Evolutionary conservation across 2,888 invertebrate genomes (phyloP), one percentile per base, ranked within the genome.

Genomic region (Drosophila monieri): DNA sequence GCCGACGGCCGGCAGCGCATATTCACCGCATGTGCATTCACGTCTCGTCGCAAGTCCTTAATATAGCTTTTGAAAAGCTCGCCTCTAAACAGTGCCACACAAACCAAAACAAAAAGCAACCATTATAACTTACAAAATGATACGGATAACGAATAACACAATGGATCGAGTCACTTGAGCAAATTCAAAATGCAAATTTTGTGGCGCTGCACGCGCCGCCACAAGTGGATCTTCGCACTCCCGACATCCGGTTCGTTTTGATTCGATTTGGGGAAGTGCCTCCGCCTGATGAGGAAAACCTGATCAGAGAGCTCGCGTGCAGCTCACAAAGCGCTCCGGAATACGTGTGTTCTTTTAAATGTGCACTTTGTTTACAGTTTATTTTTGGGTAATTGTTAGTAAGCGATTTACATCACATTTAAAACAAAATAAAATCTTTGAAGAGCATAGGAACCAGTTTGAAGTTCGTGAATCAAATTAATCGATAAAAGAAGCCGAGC

Each of bases 21-120:
- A 76, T 88, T 88, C 87, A 88, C 85, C 86, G 77, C 76, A 81
- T 85, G 89, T 89, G 85, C 87, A 88, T 89, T 85, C 73, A 75
- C 65, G 74, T 71, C 73, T 76, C 83, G 80, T 87, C 77, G 78
- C 80, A 83, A 85, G 78, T 80, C 79, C 85, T 85, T 81, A 85
- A 78, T 70, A 84, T 79, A 85, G 86, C 88, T 88, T 88, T 86
- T 70, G 76, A 88, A 88, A 81, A 88, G 88, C 88, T 88, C 83
- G 88, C 88, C 88, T 88, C 83, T 78, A 87, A 80, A 84, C 78
- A 87, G 88, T 88, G 88, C 88, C 88, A 81, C 73, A 79, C 14
- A 62, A 64, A 57, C 15, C 56, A 43, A 52, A 65, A 65, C 47
- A 68, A 68, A 54, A 55, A 56, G 32, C 39, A 52, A 68, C 68